phyloP scores from a whole-genome alignment of 2,797 vertebrate genomes.

The Champsocephalus esox region DNA sequence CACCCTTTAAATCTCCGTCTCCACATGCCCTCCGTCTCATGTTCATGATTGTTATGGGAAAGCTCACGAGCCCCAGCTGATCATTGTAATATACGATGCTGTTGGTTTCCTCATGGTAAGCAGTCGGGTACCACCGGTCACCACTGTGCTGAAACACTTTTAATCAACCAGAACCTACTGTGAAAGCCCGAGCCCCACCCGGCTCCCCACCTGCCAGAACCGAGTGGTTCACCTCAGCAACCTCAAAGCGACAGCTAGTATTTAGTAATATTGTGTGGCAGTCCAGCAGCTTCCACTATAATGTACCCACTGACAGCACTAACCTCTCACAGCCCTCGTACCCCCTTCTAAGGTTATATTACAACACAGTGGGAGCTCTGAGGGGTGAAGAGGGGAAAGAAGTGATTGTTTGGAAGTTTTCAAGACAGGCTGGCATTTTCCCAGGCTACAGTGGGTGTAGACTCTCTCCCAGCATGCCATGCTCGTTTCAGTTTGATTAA shows the following conservation, averaged over 20 bases:
- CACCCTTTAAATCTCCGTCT: constrained; percentile 71
- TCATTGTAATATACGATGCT: constrained; percentile 78
- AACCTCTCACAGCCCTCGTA: constrained; percentile 71
- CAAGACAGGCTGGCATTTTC: constrained; percentile 81
- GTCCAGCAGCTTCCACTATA: constrained; percentile 74
- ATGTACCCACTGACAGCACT: constrained; percentile 77
- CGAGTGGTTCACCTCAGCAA: constrained; percentile 86
- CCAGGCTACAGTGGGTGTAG: constrained; percentile 78
- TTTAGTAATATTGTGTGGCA: constrained; percentile 83
- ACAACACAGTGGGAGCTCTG: constrained; percentile 81
- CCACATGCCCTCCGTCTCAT: constrained; percentile 69
- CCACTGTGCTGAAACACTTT: constrained; percentile 80
- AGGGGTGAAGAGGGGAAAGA: constrained; percentile 67
- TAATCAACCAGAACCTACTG: constrained; percentile 82
- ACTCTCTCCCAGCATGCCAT: constrained; percentile 78
- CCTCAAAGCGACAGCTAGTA: constrained; percentile 81
- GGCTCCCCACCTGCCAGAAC: constrained; percentile 74
- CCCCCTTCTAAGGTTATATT: constrained; percentile 84
- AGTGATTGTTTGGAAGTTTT: constrained; percentile 79
- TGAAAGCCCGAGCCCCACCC: constrained; percentile 66
- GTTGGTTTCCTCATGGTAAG: constrained; percentile 71
- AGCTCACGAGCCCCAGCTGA: constrained; percentile 61
- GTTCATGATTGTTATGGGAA: constrained; percentile 77
- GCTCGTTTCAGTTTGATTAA: constrained; percentile 82
- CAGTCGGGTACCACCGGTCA: constrained; percentile 71